Base-by-base conservation (phyloP, 2,797 vertebrate species). In the Lateolabrax maculatus region DNA sequence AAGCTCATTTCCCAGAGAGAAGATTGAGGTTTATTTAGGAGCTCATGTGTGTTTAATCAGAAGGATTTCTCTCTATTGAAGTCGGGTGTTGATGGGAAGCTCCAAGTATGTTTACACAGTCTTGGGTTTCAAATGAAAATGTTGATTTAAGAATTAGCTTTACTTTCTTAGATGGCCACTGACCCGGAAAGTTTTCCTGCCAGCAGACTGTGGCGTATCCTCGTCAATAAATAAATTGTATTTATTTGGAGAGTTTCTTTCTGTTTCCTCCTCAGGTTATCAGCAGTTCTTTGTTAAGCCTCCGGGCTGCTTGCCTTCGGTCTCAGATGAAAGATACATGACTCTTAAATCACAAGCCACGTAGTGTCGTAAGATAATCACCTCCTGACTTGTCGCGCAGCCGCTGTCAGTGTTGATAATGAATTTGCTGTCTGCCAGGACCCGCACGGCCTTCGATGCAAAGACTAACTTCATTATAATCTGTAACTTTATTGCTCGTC, bases 221-320 rank as follows among this genome's bases (percentile, higher is more conserved):
- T 79, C 0, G 1, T 53, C 36, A n/a, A 36, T 58, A 5, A 68
- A 23, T 72, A 19, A n/a, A 27, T 46, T 9, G 3, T 73, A 66
- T 89, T 81, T 68, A 55, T 77, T 65, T 56, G 46, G 71, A 71
- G 75, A 70, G 83, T 64, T 85, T 52, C 67, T 86, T 64, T 75
- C 16, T 2, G 52, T 65, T 85, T 82, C 64, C 63, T 85, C 62
- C 86, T 90, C 80, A 84, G 88, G 88, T 81, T 46, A 67, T 80
- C 69, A 60, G 73, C 31, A 43, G 44, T 55, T 81, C 46, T 84
- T n/a, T 27, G 12, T 61, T 41, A 23, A 61, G 64, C 69, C 61
- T 63, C 25, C 0, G 34, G 41, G 49, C 63, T 27, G 9, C 65
- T 71, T 72, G 70, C 70, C 77, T 83, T 79, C 74, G 23, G 52